phyloP scores from a whole-genome alignment of 2,888 invertebrate genomes.

The Drosophila borealis region DNA sequence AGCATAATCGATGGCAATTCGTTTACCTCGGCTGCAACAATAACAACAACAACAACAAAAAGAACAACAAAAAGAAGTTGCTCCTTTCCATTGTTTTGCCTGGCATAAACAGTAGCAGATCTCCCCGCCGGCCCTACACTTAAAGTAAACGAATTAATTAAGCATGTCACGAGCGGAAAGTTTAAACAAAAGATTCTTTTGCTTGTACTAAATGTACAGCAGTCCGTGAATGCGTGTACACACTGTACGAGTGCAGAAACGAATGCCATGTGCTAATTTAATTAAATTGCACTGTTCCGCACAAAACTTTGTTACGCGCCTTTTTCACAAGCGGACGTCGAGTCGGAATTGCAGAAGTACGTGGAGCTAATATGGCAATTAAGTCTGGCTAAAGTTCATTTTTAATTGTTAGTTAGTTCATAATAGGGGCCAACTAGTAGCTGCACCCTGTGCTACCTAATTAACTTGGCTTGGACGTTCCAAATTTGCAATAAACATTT shows the following conservation, averaged over 20 bases:
- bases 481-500: neutral
- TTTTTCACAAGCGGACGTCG: slow-evolving; percentile 1
- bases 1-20: slow-evolving; percentile 73
- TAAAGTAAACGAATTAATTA: slow-evolving; percentile 73
- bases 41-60: slow-evolving; percentile 1
- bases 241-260: slow-evolving; percentile 25
- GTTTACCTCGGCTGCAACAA: slow-evolving; percentile 32
- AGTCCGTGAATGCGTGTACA: slow-evolving; percentile 14
- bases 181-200: slow-evolving; percentile 68
- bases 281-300: slow-evolving; percentile 61
- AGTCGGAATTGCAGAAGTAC: neutral
- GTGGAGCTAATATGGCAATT: slow-evolving; percentile 64
- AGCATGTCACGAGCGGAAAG: slow-evolving; percentile 68
- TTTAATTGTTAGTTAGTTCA: slow-evolving; percentile 54
- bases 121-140: slow-evolving; percentile 7
- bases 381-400: slow-evolving; percentile 43
- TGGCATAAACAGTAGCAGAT: slow-evolving; percentile 21
- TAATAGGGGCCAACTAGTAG: slow-evolving; percentile 4
- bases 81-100: slow-evolving; percentile 39
- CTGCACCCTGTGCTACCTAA: slow-evolving; percentile 29
- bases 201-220: slow-evolving; percentile 7
- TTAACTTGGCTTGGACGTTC: slow-evolving; percentile 25
- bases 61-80: slow-evolving; percentile 4
- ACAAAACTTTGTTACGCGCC: slow-evolving; percentile 17
- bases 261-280: slow-evolving; percentile 72